These are phyloP conservation scores for Dendrolimus pini DNA, from an alignment of 2,888 invertebrate species.

Conservation along the genomic window DNA sequence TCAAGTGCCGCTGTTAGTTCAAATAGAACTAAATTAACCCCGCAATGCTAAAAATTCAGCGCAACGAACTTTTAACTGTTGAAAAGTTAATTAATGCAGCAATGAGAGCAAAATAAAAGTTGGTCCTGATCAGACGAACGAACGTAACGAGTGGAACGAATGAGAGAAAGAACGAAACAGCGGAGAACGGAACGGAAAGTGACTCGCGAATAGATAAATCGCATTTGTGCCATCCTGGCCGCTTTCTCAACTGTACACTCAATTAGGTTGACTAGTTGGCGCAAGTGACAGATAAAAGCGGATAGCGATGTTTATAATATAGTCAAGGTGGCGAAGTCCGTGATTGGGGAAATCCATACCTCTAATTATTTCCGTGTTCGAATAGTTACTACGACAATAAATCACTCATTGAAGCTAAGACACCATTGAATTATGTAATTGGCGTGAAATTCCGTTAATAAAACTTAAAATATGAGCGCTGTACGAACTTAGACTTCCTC, in stretches of 20 bases:
- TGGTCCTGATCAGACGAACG: background rate
- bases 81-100: background rate
- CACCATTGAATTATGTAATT: too few species aligned
- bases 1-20: too few species aligned
- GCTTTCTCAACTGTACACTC: slow-evolving; percentile 38
- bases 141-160: background rate
- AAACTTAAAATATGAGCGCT: too few species aligned
- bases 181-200: slow-evolving; percentile 15
- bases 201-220: slow-evolving; percentile 45
- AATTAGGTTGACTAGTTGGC: slow-evolving; percentile 36
- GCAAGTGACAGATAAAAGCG: slow-evolving; percentile 10
- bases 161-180: slow-evolving; percentile 7
- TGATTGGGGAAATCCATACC: too few species aligned
- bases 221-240: slow-evolving; percentile 49
- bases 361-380: too few species aligned
- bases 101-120: slow-evolving; percentile 1
- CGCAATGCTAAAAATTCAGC: background rate
- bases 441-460: too few species aligned
- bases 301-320: background rate
- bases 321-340: too few species aligned
- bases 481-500: too few species aligned
- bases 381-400: too few species aligned
- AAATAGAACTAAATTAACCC: too few species aligned
- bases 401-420: too few species aligned
- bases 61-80: background rate